Conservation (phyloP, 2,113 vertebrate genomes). For the Grus americana region DNA sequence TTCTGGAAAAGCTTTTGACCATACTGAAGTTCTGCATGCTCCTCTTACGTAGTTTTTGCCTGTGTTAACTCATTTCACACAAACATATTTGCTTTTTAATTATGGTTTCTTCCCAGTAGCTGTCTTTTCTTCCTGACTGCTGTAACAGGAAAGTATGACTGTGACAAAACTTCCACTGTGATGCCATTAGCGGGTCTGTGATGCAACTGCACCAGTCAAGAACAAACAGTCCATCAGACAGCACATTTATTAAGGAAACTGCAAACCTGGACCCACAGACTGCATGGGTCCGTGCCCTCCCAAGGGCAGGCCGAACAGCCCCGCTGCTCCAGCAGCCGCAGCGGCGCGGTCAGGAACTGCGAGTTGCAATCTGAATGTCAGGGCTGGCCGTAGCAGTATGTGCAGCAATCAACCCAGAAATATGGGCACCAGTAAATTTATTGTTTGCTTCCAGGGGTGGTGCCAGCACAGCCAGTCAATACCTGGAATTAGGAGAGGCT, state of each 20-base stretch:
- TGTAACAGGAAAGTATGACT: neutral
- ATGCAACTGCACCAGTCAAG: neutral
- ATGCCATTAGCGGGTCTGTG: neutral
- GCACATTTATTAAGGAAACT: neutral
- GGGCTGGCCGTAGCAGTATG: neutral
- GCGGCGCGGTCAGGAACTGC: fast-evolving
- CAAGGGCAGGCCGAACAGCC: neutral
- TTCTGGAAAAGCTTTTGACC: neutral
- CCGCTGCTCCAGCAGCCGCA: neutral
- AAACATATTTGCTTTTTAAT: neutral
- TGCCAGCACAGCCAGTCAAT: neutral
- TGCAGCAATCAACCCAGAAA: neutral
- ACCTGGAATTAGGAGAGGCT: neutral
- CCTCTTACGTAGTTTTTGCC: neutral
- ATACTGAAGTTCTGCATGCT: neutral
- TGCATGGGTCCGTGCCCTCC: neutral
- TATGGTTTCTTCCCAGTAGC: neutral
- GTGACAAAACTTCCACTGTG: neutral
- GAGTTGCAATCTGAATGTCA: neutral
- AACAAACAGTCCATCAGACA: neutral
- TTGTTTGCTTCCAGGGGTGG: neutral
- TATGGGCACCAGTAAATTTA: neutral
- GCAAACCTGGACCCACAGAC: too few species aligned
- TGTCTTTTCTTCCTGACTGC: neutral
- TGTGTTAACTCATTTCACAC: neutral